These are phyloP conservation scores for Coptotermes formosanus DNA, from an alignment of 1,140 invertebrate genomes.

Conservation along the genomic window DNA sequence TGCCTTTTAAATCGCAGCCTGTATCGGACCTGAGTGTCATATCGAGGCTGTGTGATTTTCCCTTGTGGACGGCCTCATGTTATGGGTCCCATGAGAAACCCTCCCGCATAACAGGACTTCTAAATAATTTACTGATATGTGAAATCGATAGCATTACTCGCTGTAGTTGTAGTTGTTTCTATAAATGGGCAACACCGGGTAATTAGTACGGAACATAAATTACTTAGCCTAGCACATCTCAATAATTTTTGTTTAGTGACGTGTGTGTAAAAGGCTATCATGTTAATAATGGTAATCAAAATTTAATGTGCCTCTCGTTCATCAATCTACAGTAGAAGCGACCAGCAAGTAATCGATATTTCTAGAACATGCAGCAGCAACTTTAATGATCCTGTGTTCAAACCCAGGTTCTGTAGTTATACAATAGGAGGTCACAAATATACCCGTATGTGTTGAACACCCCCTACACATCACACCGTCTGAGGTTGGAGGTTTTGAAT, in stretches of 20 bases:
- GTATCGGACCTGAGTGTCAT: neutral
- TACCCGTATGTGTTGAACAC: too few relatives aligned
- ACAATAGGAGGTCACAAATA: too few relatives aligned
- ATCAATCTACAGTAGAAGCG: neutral
- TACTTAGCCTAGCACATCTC: neutral
- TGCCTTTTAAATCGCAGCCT: neutral
- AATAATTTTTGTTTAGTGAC: neutral
- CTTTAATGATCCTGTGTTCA: neutral
- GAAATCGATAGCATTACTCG: neutral
- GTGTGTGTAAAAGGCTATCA: neutral
- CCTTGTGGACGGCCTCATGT: neutral
- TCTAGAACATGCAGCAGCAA: neutral
- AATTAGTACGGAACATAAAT: neutral
- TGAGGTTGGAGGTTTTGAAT: too few relatives aligned
- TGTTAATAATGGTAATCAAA: neutral
- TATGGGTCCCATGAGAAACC: neutral
- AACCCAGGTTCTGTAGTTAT: too few relatives aligned
- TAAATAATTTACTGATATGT: conserved; percentile 1
- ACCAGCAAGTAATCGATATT: neutral
- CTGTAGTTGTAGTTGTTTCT: neutral
- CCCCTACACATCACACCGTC: too few relatives aligned
- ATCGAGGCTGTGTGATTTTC: neutral
- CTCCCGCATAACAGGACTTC: neutral
- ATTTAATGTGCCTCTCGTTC: neutral
- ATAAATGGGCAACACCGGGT: neutral